Evolutionary conservation across 2,888 invertebrate species (phyloP), one percentile per base, ranked within the genome.

Genomic region (Aleiodes testaceus): DNA sequence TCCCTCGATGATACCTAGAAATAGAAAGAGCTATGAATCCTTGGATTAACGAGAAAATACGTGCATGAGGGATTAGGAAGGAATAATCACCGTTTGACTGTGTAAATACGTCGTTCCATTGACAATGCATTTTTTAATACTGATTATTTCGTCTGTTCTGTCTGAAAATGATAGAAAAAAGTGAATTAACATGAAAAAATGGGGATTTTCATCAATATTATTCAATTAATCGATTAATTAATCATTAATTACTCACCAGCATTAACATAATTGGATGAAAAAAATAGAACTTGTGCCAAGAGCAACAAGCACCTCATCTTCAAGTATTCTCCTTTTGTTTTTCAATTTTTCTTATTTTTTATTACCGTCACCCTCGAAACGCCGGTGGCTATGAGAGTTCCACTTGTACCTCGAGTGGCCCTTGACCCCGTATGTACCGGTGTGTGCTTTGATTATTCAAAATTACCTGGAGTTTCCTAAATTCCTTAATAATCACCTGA

Each of bases 1-100:
- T 86, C 86, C 70, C 77, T 75, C n/a, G 82, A 83, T 49, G 85
- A 82, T 73, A 86, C 84, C 86, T 86, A 75, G 55, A 53, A 12
- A 53, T 69, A 69, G 22, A 1, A 65, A 36, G 2, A 50, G 6
- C 26, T 11, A 50, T 42, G 50, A 36, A 11, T 18, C 9, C n/a
- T 14, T 59, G 20, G 14, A 7, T 20, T 22, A 7, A 22, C 4
- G 30, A 12, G 9, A 50, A n/a, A n/a, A 63, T 14, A 12, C 22
- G 79, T 36, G 36, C 6, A 36, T 36, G 9, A 36, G 36, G 9
- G 9, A 36, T 36, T 26, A 5, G 9, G 7, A 36, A 11, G 4
- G 36, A 36, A 36, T 9, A 36, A 36, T 76, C 74, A 85, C 86
- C 79, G 81, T 84, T 75, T 86, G 82, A 61, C 86, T 81, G 74